Evolutionary conservation across 2,113 vertebrate species (phyloP).

Genomic region (Syngnathoides biaculeatus): DNA sequence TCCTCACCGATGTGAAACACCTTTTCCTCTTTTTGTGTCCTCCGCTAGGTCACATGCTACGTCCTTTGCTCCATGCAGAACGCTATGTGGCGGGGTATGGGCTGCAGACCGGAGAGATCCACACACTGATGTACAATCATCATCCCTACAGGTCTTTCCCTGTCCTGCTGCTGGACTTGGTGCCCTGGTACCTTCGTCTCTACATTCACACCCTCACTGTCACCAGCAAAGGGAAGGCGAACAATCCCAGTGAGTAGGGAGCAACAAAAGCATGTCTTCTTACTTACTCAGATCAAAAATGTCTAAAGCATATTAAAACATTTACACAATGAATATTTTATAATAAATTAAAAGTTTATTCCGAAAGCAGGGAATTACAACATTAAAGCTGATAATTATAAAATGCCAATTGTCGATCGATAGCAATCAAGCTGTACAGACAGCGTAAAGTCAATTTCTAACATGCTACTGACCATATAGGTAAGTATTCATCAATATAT

Average conservation of each 20-base stretch:
- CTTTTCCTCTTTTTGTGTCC: neutral
- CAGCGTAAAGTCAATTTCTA: too few relatives aligned
- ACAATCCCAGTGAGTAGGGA: slow-evolving; percentile 85
- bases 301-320: neutral
- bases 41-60: slow-evolving; percentile 74
- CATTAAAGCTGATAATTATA: too few relatives aligned
- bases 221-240: slow-evolving; percentile 87
- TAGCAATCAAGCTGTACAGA: too few relatives aligned
- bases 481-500: too few relatives aligned
- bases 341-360: neutral
- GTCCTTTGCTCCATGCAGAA: slow-evolving; percentile 84
- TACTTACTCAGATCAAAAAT: neutral
- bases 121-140: slow-evolving; percentile 88
- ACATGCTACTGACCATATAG: too few relatives aligned
- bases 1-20: neutral
- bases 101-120: slow-evolving; percentile 89
- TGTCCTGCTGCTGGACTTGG: slow-evolving; percentile 85
- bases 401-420: too few relatives aligned
- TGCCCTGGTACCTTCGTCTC: slow-evolving; percentile 95
- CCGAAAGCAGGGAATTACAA: too few relatives aligned
- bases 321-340: neutral
- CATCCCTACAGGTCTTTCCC: slow-evolving; percentile 91
- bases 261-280: neutral
- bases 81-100: slow-evolving; percentile 91
- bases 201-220: slow-evolving; percentile 92